Conservation (phyloP, 2,888 invertebrate species). For the Spilosoma lubricipeda region DNA sequence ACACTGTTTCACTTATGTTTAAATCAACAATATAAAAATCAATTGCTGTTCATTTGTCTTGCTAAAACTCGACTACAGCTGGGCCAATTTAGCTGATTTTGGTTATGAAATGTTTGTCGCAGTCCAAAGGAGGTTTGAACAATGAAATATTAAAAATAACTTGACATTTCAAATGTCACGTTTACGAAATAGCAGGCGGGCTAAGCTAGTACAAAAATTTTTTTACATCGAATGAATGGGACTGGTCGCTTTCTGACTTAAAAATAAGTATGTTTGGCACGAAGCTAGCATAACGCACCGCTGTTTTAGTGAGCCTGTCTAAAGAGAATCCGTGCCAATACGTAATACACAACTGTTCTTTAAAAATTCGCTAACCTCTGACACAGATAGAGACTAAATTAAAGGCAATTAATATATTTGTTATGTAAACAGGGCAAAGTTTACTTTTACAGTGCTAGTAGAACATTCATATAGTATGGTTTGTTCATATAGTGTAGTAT, state of each 20-base stretch:
- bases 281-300: background rate
- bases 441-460: slow-evolving; percentile 28
- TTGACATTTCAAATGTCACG: too few relatives aligned
- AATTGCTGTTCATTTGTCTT: too few relatives aligned
- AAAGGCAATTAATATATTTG: slow-evolving; percentile 9
- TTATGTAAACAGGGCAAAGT: slow-evolving; percentile 16
- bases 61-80: too few relatives aligned
- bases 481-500: too few relatives aligned
- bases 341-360: slow-evolving; percentile 10
- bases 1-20: background rate
- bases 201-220: background rate
- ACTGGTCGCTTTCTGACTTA: too few relatives aligned
- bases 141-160: too few relatives aligned
- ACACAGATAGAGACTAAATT: slow-evolving; percentile 4
- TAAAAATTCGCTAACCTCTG: slow-evolving; percentile 8
- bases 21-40: background rate
- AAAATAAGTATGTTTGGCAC: background rate
- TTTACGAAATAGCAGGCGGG: too few relatives aligned
- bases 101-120: too few relatives aligned
- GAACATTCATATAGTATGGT: slow-evolving; percentile 3
- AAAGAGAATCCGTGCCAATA: background rate
- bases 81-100: too few relatives aligned
- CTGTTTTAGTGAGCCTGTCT: too few relatives aligned
- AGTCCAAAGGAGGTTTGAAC: too few relatives aligned
- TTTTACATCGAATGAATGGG: background rate